phyloP scores from a whole-genome alignment of 1,140 invertebrate species.

The Saccostrea glomerata region DNA sequence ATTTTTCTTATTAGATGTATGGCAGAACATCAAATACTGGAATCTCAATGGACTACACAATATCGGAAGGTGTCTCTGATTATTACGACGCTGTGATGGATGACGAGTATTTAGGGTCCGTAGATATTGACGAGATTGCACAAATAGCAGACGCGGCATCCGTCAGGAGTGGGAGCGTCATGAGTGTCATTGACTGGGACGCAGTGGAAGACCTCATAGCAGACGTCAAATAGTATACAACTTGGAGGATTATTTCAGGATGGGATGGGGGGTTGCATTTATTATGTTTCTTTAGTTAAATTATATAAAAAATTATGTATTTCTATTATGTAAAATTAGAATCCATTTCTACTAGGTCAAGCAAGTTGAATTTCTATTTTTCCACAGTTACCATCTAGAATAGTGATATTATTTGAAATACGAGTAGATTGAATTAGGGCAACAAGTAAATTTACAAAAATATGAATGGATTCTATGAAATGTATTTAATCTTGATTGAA shows the following conservation, averaged over 20 bases:
- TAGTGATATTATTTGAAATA: too few species aligned
- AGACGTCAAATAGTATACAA: conserved; percentile 57
- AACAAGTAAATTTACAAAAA: too few species aligned
- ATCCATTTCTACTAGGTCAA: too few species aligned
- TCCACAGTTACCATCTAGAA: too few species aligned
- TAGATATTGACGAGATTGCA: conserved; percentile 73
- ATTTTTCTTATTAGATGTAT: conserved; percentile 28
- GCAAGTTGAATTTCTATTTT: too few species aligned
- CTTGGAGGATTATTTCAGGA: neutral
- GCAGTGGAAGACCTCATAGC: conserved; percentile 73
- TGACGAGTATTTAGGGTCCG: conserved; percentile 71
- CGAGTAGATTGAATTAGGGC: too few species aligned
- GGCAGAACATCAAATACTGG: conserved; percentile 34
- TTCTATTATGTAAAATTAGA: too few species aligned
- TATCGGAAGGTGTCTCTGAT: conserved; percentile 70
- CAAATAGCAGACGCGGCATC: conserved; percentile 73
- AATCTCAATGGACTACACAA: conserved; percentile 52
- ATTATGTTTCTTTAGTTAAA: too few species aligned
- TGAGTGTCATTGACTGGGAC: conserved; percentile 78
- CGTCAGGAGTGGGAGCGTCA: conserved; percentile 72
- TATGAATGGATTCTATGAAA: too few species aligned
- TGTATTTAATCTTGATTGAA: too few species aligned
- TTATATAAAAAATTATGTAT: too few species aligned
- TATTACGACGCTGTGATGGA: conserved; percentile 72
- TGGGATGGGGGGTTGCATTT: neutral